A percentile compares a stretch with the other conserved stretches of the same genome.
These are phyloP conservation scores for Zingel zingel DNA, from an alignment of 2,113 vertebrate genomes.

Conservation along the genomic window DNA sequence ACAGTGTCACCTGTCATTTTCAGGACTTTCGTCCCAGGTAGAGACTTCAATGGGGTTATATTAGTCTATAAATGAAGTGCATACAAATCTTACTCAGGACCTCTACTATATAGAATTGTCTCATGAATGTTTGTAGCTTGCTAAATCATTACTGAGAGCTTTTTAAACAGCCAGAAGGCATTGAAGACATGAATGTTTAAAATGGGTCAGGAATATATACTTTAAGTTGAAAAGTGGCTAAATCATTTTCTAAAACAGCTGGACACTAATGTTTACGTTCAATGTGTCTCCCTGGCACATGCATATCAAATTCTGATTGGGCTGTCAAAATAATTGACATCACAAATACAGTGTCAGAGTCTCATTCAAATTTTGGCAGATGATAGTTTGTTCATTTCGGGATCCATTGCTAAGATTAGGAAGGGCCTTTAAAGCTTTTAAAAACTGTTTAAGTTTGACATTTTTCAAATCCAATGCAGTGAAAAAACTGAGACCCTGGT, in stretches of 20 bases:
- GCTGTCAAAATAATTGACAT: neutral
- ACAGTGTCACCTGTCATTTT: no score
- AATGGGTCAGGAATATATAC: neutral
- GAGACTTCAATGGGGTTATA: no score
- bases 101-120: slow-evolving; percentile 20
- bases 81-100: no score
- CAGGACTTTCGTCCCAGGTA: no score
- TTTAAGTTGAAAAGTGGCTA: neutral
- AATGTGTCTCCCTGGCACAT: neutral
- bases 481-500: neutral
- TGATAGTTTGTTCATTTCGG: neutral
- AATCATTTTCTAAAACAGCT: neutral
- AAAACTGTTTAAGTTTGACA: neutral
- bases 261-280: neutral
- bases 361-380: neutral
- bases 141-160: slow-evolving; percentile 54
- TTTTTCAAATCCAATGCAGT: neutral
- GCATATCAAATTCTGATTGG: neutral
- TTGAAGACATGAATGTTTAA: neutral
- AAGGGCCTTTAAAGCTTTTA: neutral
- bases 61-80: no score
- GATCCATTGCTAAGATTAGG: neutral
- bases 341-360: neutral
- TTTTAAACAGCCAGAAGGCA: slow-evolving; percentile 50
- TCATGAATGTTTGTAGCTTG: slow-evolving; percentile 53